Conservation (phyloP, 2,888 invertebrate species). For the Caenorhabditis wallacei region DNA sequence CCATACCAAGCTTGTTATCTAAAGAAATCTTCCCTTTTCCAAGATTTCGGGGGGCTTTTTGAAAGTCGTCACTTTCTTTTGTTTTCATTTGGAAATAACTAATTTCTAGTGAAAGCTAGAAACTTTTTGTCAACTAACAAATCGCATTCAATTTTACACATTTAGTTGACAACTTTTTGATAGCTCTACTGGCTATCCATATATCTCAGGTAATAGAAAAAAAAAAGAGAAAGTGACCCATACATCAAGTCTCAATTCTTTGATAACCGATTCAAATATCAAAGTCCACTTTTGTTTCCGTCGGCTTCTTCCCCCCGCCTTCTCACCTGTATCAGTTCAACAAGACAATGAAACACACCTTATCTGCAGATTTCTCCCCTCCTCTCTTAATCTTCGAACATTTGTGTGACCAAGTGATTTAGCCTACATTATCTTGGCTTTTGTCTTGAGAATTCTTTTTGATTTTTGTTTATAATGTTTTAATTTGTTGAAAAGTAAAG, state of each 20-base stretch:
- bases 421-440: background rate
- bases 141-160: too few relatives aligned
- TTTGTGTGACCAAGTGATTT: slow-evolving; percentile 7
- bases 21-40: background rate
- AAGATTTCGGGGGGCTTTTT: background rate
- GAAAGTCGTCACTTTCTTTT: too few relatives aligned
- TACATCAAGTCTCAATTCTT: slow-evolving; percentile 16
- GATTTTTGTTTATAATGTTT: too few relatives aligned
- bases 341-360: slow-evolving; percentile 27
- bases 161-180: too few relatives aligned
- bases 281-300: slow-evolving; percentile 5
- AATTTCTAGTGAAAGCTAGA: too few relatives aligned
- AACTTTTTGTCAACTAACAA: too few relatives aligned
- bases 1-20: slow-evolving; percentile 34
- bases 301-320: background rate
- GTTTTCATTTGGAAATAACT: too few relatives aligned
- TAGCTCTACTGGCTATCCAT: too few relatives aligned
- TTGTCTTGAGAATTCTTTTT: too few relatives aligned
- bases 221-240: too few relatives aligned
- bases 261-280: slow-evolving; percentile 11
- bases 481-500: too few relatives aligned
- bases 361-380: slow-evolving; percentile 15
- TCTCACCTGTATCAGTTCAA: slow-evolving; percentile 3
- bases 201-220: too few relatives aligned
- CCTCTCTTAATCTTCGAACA: slow-evolving; percentile 21